Evolutionary conservation across 2,888 invertebrate genomes (phyloP), one percentile per base, ranked within the genome.

Genomic region (Candidula unifasciata): DNA sequence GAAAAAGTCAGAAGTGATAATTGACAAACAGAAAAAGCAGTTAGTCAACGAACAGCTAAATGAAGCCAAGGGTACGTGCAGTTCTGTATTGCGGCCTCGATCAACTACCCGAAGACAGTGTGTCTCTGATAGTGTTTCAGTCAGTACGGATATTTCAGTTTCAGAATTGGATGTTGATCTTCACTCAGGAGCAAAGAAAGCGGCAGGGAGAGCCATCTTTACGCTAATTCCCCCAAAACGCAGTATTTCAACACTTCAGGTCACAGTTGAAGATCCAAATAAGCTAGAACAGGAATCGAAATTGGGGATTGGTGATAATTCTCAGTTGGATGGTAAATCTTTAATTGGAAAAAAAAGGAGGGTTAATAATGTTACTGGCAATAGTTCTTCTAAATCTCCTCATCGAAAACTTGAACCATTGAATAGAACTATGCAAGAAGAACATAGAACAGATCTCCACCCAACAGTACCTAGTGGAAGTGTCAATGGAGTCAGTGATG

Each of bases 61-160:
- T 30, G 84, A 84, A 44, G 80, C 66, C 27, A 81, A 81, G 27
- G 33, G 37, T 52, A 21, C 27, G 24, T 66, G 66, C 6, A 84
- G 81, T 57, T 27, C 81, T 3, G 66, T 84, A 30, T 13, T 76
- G 16, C 80, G 81, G 6, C 60, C 44, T 35, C 69, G 79, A 16
- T 66, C 80, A 24, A 24, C 37, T 33, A 30, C 57, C 10, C 21
- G 66, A 27, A 60, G 74, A 18, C 35, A 37, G 24, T 80, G 77
- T 44, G 57, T 81, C 33, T 84, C 84, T 8, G 84, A 84, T n/a
- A 81, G 81, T 60, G 64, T 84, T 68, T 77, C 84, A 52, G 74
- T 80, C 8, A 64, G 35, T 73, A 64, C 73, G 13, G 80, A 79
- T 21, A 79, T 33, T 64, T 44, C 83, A 52, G 84, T 80, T 52